These are phyloP conservation scores for Helleia helle DNA, from an alignment of 2,888 invertebrate genomes.

Conservation along the genomic window DNA sequence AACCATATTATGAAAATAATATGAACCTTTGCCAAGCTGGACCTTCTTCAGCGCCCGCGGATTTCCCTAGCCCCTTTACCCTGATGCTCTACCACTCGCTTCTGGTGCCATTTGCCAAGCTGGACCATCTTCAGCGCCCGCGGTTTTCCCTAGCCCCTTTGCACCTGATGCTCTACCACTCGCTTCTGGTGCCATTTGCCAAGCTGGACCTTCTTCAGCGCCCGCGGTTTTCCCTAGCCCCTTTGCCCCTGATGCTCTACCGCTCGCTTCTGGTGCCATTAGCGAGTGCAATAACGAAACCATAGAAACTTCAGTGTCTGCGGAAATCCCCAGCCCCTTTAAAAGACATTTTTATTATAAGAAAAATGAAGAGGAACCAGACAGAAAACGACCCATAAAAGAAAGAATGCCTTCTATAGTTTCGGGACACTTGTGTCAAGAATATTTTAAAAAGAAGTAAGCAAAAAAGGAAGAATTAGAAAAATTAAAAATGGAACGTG, in stretches of 20 bases:
- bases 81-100: slow-evolving; percentile 14
- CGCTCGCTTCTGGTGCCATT: slow-evolving; percentile 15
- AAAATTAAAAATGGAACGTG: slow-evolving; percentile 16
- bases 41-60: too few relatives aligned
- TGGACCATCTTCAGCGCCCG: slow-evolving; percentile 11
- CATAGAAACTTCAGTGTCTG: too few relatives aligned
- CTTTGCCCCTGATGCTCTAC: too few relatives aligned
- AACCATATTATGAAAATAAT: slow-evolving; percentile 12
- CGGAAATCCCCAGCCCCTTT: slow-evolving; percentile 16
- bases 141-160: too few relatives aligned
- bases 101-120: slow-evolving; percentile 13
- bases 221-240: too few relatives aligned
- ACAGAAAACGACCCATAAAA: slow-evolving; percentile 14
- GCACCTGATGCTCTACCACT: too few relatives aligned
- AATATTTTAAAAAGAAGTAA: slow-evolving; percentile 18
- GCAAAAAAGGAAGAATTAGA: slow-evolving; percentile 18
- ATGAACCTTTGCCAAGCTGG: slow-evolving; percentile 16
- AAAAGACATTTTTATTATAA: slow-evolving; percentile 17
- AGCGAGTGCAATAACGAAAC: too few relatives aligned
- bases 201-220: slow-evolving; percentile 17
- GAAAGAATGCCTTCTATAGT: slow-evolving; percentile 17
- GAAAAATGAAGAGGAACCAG: slow-evolving; percentile 12
- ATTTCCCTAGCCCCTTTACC: too few relatives aligned
- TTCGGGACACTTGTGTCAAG: slow-evolving; percentile 16
- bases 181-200: slow-evolving; percentile 14